These are phyloP conservation scores for Orthonychiurus folsomi DNA, from an alignment of 2,888 invertebrate genomes.

Conservation along the genomic window DNA sequence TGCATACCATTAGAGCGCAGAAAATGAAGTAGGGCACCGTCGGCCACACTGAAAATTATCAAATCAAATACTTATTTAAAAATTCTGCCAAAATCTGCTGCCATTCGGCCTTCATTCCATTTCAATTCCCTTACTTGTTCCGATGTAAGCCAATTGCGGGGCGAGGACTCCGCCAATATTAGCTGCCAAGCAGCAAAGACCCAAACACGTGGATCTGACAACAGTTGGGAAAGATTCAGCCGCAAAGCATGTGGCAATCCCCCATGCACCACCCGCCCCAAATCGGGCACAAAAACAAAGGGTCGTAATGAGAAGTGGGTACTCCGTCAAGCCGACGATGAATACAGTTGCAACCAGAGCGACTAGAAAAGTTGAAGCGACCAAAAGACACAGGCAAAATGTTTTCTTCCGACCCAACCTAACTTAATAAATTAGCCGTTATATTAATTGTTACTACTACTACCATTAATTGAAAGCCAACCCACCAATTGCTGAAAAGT, in stretches of 20 bases:
- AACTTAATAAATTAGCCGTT: conserved; percentile 10
- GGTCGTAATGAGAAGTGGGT: conserved; percentile 13
- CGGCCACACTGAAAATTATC: conserved; percentile 24
- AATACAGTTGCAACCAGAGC: conserved; percentile 19
- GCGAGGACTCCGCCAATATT: conserved; percentile 32
- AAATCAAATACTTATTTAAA: not conserved
- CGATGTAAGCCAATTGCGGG: conserved; percentile 32
- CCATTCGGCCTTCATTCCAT: no score
- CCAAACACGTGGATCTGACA: conserved; percentile 28
- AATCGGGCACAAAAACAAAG: conserved; percentile 14
- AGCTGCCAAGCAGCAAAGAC: conserved; percentile 27
- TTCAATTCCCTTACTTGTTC: conserved; percentile 21
- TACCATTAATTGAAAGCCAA: not conserved
- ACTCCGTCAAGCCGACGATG: not conserved
- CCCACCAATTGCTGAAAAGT: conserved; percentile 18
- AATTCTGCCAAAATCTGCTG: not conserved
- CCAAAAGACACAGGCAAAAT: conserved; percentile 19
- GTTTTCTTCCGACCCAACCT: conserved; percentile 33
- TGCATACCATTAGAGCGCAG: conserved; percentile 19
- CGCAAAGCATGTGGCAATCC: conserved; percentile 32
- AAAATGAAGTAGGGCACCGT: conserved; percentile 31
- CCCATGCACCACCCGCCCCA: conserved; percentile 24
- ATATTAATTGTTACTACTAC: no score
- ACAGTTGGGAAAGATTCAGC: conserved; percentile 36
- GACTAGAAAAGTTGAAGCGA: conserved; percentile 23